phyloP scores from a whole-genome alignment of 2,113 vertebrate genomes.

The Syrrhaptes paradoxus region DNA sequence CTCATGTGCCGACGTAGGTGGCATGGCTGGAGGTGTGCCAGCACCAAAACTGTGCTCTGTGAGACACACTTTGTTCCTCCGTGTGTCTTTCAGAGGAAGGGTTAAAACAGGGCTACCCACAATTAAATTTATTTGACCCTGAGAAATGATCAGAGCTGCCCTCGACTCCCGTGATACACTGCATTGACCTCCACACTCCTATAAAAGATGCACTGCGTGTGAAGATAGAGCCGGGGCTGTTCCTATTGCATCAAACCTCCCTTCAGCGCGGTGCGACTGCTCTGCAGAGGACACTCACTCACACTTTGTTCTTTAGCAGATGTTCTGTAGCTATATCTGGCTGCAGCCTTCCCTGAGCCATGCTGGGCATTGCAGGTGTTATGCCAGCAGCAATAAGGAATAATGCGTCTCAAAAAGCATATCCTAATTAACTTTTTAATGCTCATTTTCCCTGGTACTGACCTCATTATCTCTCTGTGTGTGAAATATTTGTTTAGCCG shows the following conservation, averaged over 20 bases:
- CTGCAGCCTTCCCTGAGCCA: neutral
- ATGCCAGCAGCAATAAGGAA: neutral
- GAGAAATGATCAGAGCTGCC: neutral
- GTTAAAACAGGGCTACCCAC: neutral
- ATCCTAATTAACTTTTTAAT: slow-evolving; percentile 52
- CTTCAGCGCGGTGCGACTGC: neutral
- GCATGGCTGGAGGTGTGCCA: neutral
- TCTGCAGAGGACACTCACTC: neutral
- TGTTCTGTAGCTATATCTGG: slow-evolving; percentile 48
- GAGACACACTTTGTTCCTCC: neutral
- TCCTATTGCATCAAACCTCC: neutral
- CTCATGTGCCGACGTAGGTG: neutral
- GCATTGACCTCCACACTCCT: neutral
- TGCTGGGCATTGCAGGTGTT: neutral
- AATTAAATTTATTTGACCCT: neutral
- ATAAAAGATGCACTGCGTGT: neutral
- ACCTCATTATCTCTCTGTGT: neutral
- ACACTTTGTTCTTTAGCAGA: slow-evolving; percentile 48
- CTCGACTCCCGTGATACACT: neutral
- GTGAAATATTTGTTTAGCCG: slow-evolving; percentile 42
- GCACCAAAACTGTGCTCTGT: neutral
- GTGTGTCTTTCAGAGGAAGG: neutral
- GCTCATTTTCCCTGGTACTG: slow-evolving; percentile 5
- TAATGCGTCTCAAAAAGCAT: neutral
- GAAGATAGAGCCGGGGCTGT: neutral